Evolutionary conservation across 2,888 invertebrate genomes (phyloP), one percentile per base, ranked within the genome.

Genomic region (Reticulitermes lucifugus): DNA sequence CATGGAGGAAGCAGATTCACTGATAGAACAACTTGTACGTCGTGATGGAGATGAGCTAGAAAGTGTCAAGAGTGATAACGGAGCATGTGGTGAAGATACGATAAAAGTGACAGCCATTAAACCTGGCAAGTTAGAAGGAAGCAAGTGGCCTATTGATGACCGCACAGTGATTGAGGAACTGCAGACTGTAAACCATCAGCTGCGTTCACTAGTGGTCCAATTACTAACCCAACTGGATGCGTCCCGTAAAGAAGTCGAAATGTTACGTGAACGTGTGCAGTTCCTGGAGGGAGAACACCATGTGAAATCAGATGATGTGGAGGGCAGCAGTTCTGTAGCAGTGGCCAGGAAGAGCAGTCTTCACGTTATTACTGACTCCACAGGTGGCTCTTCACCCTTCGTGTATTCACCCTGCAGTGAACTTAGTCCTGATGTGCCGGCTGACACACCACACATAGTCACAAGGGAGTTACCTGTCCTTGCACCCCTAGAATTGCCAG

Each of bases 1-100:
- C 43, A 94, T 95, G 88, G 94, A 95, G 89, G 94, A 94, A 88
- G 93, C 94, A n/a, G 95, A 95, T 89, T 93, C 93, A 79, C 90
- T 94, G 80, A 90, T 95, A 83, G 91, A 91, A 65, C 89, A 91
- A 79, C 90, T 94, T 60, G 87, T 89, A 55, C 88, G 88, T 84
- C 88, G 79, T 51, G 87, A 87, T 41, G 84, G 75, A 43, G 87
- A 88, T 35, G 87, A 86, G 29, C 83, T 86, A 14, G 86, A 87
- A 6, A 86, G 84, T 55, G 79, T 60, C 41, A 81, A 70, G 70
- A 77, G 41, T 46, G 71, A 83, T 35, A 79, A 71, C 60, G 59
- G 60, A 65, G 55, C 10, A 71, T 73, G 60, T 29, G 80, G n/a
- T 65, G 65, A 65, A 25, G 65, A 65, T 65, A 25, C 65, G 4